Evolutionary conservation across 1,140 invertebrate genomes (phyloP).

Genomic region (Lanistes nyassanus): DNA sequence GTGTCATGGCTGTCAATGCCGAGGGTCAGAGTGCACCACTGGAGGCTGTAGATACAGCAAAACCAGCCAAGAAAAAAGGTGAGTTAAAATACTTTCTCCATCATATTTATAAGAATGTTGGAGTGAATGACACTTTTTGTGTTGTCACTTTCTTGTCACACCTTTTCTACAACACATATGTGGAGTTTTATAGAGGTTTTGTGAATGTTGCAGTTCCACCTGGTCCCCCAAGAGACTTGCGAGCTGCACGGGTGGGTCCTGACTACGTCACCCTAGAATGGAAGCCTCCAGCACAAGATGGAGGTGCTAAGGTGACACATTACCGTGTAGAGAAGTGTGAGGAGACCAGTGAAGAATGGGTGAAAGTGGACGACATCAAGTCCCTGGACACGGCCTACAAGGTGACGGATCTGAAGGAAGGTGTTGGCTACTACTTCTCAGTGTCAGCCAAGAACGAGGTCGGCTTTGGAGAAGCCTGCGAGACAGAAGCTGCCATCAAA

Average conservation of each 20-base stretch:
- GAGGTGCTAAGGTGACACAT: constrained; percentile 83
- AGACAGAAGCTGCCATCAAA: constrained; percentile 81
- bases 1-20: constrained; percentile 93
- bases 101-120: neutral
- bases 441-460: constrained; percentile 97
- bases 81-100: constrained; percentile 32
- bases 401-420: constrained; percentile 88
- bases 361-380: constrained; percentile 47
- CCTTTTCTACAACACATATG: neutral
- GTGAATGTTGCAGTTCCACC: constrained; percentile 79
- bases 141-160: neutral
- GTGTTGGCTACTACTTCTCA: constrained; percentile 93
- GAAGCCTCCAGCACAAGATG: constrained; percentile 89
- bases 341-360: constrained; percentile 40
- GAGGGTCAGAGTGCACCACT: constrained; percentile 92
- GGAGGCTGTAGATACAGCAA: constrained; percentile 91
- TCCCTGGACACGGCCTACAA: constrained; percentile 72
- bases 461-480: constrained; percentile 91
- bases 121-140: neutral
- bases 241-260: constrained; percentile 90
- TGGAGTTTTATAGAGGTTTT: neutral
- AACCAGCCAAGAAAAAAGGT: constrained; percentile 94
- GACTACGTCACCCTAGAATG: constrained; percentile 95
- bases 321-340: constrained; percentile 63
- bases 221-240: constrained; percentile 90